A percentile compares a stretch with the other conserved stretches of the same genome.
Evolutionary conservation across 2,888 invertebrate species (phyloP).

Genomic region (Timema podura): DNA sequence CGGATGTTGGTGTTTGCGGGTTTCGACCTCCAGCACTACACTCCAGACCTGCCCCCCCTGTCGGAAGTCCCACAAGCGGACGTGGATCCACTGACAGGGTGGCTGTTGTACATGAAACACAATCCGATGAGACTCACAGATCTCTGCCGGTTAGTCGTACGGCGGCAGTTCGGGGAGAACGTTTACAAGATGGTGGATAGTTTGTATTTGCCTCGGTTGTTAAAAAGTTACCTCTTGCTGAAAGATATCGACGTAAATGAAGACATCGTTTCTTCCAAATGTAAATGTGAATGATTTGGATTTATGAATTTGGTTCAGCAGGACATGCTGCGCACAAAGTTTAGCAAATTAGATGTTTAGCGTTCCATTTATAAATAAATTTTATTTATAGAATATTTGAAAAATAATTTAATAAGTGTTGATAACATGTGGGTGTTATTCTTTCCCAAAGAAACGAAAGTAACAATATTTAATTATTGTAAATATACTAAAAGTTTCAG

Average conservation of each 20-base stretch:
- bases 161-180: conserved; percentile 45
- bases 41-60: conserved; percentile 24
- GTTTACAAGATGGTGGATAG: conserved; percentile 45
- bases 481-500: no score
- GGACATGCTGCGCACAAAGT: no score
- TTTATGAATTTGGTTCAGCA: no score
- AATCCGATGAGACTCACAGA: conserved; percentile 54
- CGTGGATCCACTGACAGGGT: conserved; percentile 42
- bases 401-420: no score
- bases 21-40: conserved; percentile 36
- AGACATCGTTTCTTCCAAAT: neutral
- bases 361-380: no score
- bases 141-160: conserved; percentile 55
- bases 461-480: no score
- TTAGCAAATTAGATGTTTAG: no score
- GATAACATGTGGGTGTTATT: no score
- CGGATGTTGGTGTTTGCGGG: conserved; percentile 47
- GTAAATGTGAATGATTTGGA: no score
- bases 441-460: no score
- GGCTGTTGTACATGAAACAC: conserved; percentile 46
- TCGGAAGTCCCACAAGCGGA: conserved; percentile 32
- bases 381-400: no score
- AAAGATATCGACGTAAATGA: conserved; percentile 44
- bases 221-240: conserved; percentile 57
- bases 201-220: conserved; percentile 53